These are phyloP conservation scores for Vulpes vulpes DNA, from an alignment of 2,113 vertebrate genomes.

Conservation along the genomic window DNA sequence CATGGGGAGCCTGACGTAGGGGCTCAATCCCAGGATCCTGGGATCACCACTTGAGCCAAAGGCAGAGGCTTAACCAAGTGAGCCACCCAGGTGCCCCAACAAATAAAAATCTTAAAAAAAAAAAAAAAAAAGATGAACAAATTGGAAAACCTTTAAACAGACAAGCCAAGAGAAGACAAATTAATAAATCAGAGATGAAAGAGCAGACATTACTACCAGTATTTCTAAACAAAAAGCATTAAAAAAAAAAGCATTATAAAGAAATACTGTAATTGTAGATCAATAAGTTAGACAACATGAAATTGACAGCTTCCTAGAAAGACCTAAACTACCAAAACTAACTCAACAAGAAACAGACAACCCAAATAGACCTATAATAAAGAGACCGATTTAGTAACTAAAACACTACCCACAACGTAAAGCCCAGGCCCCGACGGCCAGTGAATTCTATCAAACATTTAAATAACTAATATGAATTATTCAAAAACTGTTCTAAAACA, in stretches of 20 bases:
- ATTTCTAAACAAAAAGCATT: neutral
- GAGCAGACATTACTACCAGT: neutral
- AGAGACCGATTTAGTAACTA: neutral
- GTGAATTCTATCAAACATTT: neutral
- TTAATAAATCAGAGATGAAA: slow-evolving; percentile 42
- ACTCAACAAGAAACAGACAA: neutral
- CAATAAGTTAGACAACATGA: slow-evolving; percentile 6
- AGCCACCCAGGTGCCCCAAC: too few relatives aligned
- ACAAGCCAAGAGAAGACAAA: slow-evolving; percentile 13
- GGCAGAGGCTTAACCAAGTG: too few relatives aligned
- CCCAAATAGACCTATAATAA: neutral
- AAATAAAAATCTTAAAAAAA: too few relatives aligned
- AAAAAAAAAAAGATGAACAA: neutral
- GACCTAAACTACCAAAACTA: neutral
- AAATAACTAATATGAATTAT: neutral
- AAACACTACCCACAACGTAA: neutral
- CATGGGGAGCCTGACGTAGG: too few relatives aligned
- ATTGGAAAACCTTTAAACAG: neutral
- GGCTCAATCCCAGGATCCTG: too few relatives aligned
- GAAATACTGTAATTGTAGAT: neutral
- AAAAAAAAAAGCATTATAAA: neutral
- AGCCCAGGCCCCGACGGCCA: neutral
- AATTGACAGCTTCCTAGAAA: slow-evolving; percentile 10
- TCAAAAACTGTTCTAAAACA: neutral
- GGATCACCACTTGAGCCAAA: too few relatives aligned